Evolutionary conservation across 2,888 invertebrate species (phyloP), one percentile per base, ranked within the genome.

Genomic region (Clistopyga incitator): DNA sequence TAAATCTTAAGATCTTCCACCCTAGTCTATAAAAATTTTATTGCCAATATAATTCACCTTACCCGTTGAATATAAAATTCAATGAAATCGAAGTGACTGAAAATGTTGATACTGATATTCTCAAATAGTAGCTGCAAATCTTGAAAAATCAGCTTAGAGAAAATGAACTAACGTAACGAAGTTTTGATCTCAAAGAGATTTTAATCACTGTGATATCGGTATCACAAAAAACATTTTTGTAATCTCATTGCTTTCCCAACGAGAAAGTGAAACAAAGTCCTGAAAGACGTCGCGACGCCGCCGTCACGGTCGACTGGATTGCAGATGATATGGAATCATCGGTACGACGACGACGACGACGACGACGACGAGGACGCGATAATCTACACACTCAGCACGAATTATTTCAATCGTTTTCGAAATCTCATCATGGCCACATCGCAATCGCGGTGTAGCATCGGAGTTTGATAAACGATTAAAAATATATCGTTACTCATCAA

Each of bases 281-380:
- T 15, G 64, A 64, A 64, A 20, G 38, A 64, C 64, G 64, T 20
- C 34, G 34, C 6, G 34, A n/a, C 6, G 34, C 4, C 23, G 52
- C 42, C 52, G 64, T 71, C 78, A 78, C 42, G 78, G 78, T 71
- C 78, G 78, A 71, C 78, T 52, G 78, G 78, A 65, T 78, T 71
- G 71, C 71, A 71, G 78, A 23, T 29, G 71, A 78, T 65, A 29
- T 25, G 64, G 71, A 71, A 54, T 71, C 78, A 71, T 78, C 78
- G 71, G n/a, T 13, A 64, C 15, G 25, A n/a, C 18, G 38, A 38
- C 38, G 2, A 38, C 38, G 38, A n/a, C 70, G 68, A 18, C 68
- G 38, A 70, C 34, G 18, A 64, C 15, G 15, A 0, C 61, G 68
- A 18, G 59, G 50, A 70, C 34, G 50, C 50, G 70, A 78, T 68